phyloP scores from a whole-genome alignment of 2,888 invertebrate genomes.

The Nomada fucata region DNA sequence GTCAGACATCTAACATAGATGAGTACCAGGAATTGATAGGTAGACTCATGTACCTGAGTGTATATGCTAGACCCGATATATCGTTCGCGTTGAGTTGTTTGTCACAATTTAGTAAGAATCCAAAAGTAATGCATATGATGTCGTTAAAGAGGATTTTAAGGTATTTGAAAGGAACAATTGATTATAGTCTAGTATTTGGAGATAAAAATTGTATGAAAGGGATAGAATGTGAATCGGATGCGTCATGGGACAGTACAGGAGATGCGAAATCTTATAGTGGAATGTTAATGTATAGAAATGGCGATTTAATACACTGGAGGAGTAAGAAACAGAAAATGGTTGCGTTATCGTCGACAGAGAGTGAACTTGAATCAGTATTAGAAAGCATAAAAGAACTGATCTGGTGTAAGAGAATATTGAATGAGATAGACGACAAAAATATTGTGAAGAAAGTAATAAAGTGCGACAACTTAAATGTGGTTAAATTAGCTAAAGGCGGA shows the following conservation, averaged over 20 bases:
- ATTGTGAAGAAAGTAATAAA: neutral
- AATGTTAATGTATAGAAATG: neutral
- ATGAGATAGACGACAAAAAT: neutral
- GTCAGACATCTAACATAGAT: neutral
- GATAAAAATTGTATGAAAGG: neutral
- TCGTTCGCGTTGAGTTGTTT: constrained; percentile 17
- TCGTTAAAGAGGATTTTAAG: neutral
- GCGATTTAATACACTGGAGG: constrained; percentile 25
- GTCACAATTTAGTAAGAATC: constrained; percentile 10
- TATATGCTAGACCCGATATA: constrained; percentile 20
- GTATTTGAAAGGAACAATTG: constrained; percentile 2
- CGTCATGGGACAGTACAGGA: constrained; percentile 9
- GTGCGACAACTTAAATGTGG: constrained; percentile 35
- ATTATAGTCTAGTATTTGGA: neutral
- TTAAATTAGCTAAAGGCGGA: constrained; percentile 21
- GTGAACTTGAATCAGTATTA: constrained; percentile 22
- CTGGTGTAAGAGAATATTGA: neutral
- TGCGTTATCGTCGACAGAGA: constrained; percentile 36
- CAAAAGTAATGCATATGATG: neutral
- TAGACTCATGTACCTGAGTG: constrained; percentile 23
- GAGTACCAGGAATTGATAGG: constrained; percentile 19
- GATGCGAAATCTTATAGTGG: constrained; percentile 19
- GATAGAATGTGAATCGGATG: constrained; percentile 8
- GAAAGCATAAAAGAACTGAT: constrained; percentile 24
- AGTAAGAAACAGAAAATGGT: constrained; percentile 5